Evolutionary conservation across 2,797 vertebrate species (phyloP), one percentile per base, ranked within the genome.

Genomic region (Lepidocolaptes lacrymiger): DNA sequence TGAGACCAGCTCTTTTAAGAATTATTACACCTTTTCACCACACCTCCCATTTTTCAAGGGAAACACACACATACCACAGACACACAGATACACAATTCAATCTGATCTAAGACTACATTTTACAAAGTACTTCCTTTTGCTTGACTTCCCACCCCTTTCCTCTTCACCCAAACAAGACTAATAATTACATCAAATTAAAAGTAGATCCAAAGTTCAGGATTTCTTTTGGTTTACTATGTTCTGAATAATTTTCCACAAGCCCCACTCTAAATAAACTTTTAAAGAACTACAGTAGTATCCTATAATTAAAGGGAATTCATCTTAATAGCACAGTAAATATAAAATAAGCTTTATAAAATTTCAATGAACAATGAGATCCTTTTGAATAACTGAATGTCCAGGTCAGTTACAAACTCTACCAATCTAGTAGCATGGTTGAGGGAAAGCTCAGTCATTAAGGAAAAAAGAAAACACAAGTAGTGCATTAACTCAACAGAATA

Each of bases 1-100:
- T 94, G 97, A 98, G 98, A 98, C 98, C 98, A 98, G 98, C 98
- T 98, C 98, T 97, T 98, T 91, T 97, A 97, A 98, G 97, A 98
- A 97, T 97, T 96, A 97, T 94, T 97, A 97, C 97, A 98, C 92
- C 85, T 98, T 97, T 96, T 97, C 88, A 97, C 96, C 95, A 98
- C 96, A 97, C 88, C 95, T 97, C 97, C 96, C 96, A 85, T 92
- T 86, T 95, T 94, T 95, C 91, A 93, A 96, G 96, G 96, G 97
- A 97, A 98, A 98, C 94, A 97, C 97, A 97, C 96, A 98, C 97
- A 95, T 88, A 96, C 91, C 96, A 97, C 96, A 98, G 97, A 97
- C 96, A 94, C 94, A 96, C 97, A 88, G 92, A 96, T 92, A 97
- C 95, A 97, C 97, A 88, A 93, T 91, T 97, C 97, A 93, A 93